Conservation (phyloP, 1,140 invertebrate species). For the Probaryconus sp. region DNA sequence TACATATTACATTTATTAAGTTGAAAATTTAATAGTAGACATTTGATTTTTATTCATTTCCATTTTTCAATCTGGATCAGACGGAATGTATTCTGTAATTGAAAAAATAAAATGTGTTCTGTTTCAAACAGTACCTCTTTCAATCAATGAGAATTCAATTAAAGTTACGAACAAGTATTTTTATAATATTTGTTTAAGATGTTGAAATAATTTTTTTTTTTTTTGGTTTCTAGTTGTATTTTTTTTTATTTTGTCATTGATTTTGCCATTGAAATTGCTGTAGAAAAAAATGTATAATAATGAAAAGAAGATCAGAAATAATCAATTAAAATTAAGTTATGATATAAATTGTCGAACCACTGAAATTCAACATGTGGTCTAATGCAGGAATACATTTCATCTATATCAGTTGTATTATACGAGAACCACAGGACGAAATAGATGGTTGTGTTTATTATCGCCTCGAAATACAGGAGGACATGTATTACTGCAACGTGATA, state of each 20-base stretch:
- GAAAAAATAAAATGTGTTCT: slow-evolving; percentile 35
- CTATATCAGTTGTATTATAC: too few species aligned
- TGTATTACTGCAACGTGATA: slow-evolving; percentile 1
- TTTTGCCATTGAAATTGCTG: too few species aligned
- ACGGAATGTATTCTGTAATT: slow-evolving; percentile 9
- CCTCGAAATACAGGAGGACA: slow-evolving; percentile 6
- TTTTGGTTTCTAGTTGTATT: not conserved
- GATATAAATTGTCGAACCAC: too few species aligned
- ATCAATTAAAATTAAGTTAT: too few species aligned
- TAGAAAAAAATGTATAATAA: too few species aligned
- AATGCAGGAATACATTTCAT: too few species aligned
- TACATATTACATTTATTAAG: too few species aligned
- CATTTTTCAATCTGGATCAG: too few species aligned
- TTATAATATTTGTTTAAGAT: slow-evolving; percentile 19
- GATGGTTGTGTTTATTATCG: slow-evolving; percentile 14
- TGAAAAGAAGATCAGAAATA: too few species aligned
- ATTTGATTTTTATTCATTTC: too few species aligned
- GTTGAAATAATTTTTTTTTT: not conserved
- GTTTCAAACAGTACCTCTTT: slow-evolving; percentile 15
- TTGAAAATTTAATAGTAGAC: too few species aligned
- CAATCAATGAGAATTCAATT: slow-evolving; percentile 30
- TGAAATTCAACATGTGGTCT: too few species aligned
- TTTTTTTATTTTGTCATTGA: not conserved
- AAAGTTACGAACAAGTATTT: slow-evolving; percentile 27
- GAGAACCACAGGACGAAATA: not conserved